Evolutionary conservation across 2,888 invertebrate species (phyloP).

Genomic region (Ganaspis brasiliensis): DNA sequence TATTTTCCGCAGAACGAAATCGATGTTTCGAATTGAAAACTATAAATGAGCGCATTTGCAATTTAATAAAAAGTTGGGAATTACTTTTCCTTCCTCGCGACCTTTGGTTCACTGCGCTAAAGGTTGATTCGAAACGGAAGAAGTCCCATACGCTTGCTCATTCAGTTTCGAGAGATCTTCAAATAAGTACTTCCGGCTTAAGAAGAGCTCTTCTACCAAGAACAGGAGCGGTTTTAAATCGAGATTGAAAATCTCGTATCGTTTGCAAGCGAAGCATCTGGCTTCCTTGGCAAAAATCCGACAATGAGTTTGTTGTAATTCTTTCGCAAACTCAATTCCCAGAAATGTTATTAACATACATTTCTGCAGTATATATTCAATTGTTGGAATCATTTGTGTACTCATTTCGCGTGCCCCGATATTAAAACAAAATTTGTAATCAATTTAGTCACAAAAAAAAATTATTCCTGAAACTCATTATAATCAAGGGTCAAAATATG

Average conservation of each 20-base stretch:
- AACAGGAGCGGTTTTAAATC: constrained; percentile 42
- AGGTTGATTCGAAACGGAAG: constrained; percentile 56
- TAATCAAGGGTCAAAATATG: too few relatives aligned
- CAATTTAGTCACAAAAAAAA: neutral
- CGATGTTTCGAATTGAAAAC: too few relatives aligned
- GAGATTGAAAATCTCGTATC: constrained; percentile 38
- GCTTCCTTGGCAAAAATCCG: constrained; percentile 6
- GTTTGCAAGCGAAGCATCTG: constrained; percentile 22
- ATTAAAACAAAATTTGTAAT: constrained; percentile 19
- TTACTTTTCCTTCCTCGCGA: neutral
- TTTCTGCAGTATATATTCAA: neutral
- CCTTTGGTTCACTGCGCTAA: neutral
- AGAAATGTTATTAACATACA: constrained; percentile 31
- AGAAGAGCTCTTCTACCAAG: constrained; percentile 47
- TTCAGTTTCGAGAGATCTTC: constrained; percentile 54
- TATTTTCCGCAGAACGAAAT: too few relatives aligned
- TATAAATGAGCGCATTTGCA: too few relatives aligned
- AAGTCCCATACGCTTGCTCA: constrained; percentile 52
- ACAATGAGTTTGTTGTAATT: constrained; percentile 32
- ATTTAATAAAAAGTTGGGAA: too few relatives aligned
- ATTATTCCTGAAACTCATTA: too few relatives aligned
- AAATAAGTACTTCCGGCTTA: constrained; percentile 68
- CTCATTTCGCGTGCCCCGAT: constrained; percentile 1
- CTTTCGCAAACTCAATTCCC: constrained; percentile 8
- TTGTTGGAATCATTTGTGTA: constrained; percentile 9